Percentiles rank a stretch among this genome's conserved stretches.
These are phyloP conservation scores for Colletes latitarsis DNA, from an alignment of 1,140 invertebrate species.

Conservation along the genomic window DNA sequence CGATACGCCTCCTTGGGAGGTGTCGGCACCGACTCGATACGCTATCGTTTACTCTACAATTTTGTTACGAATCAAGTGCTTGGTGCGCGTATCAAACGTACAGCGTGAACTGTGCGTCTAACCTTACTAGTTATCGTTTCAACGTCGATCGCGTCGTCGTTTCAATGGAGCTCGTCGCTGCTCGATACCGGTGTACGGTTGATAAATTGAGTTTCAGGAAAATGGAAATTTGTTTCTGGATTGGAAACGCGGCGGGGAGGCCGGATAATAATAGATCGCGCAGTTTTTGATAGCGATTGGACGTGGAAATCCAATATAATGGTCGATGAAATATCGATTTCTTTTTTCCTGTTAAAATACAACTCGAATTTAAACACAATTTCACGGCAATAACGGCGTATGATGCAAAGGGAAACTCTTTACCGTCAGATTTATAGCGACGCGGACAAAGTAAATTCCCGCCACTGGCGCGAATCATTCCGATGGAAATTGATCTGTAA, in stretches of 20 bases:
- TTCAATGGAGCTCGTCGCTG: neutral
- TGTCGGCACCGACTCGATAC: too few relatives aligned
- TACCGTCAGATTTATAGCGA: neutral
- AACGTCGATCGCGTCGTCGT: neutral
- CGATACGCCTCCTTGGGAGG: too few relatives aligned
- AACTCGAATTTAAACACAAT: neutral
- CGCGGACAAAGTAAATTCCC: neutral
- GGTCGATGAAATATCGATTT: neutral
- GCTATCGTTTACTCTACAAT: too few relatives aligned
- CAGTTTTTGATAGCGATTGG: neutral
- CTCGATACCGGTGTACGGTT: neutral
- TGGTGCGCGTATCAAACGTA: too few relatives aligned
- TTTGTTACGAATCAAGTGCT: too few relatives aligned
- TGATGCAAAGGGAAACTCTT: neutral
- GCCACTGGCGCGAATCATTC: neutral
- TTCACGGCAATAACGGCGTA: neutral
- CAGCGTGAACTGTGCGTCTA: too few relatives aligned
- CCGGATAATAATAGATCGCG: neutral
- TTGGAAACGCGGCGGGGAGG: conserved; percentile 1
- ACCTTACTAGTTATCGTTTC: neutral
- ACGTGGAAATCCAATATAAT: conserved; percentile 9
- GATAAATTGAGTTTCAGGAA: conserved; percentile 11
- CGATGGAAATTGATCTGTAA: neutral
- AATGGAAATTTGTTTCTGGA: conserved; percentile 16
- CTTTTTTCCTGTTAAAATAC: neutral